Evolutionary conservation across 2,113 vertebrate genomes (phyloP), one percentile per base, ranked within the genome.

Genomic region (Penelope pileata): DNA sequence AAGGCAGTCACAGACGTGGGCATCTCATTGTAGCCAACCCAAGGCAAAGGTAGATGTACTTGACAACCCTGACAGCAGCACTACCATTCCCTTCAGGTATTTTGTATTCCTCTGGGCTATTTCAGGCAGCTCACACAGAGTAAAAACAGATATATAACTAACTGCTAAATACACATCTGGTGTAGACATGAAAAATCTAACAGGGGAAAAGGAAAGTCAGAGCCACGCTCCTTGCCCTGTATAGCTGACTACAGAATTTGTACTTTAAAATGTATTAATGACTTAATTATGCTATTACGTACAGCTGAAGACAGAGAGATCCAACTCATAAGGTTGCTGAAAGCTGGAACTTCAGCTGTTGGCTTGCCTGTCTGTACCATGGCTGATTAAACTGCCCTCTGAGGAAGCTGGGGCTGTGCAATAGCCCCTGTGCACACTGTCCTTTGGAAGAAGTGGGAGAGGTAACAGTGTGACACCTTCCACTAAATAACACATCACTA

Each of bases 401-500:
- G 53, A 47, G 73, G 77, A 19, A 38, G 32, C 79, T 30, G 0
- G 19, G 54, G 16, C 51, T 64, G n/a, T 62, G 36, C 11, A 62
- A 24, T 2, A 12, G 6, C 38, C 36, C 3, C 0, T 0, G 54
- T 56, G 51, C 82, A 79, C 15, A 22, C 23, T 36, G 72, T 19
- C 51, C 62, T 78, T 16, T 3, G 30, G 45, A 32, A 53, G 58
- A 60, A 56, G 75, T 0, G 5, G 5, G 40, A 62, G 51, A 59
- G 7, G 1, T 3, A 10, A 19, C 17, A 47, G 43, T 4, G 7
- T 5, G 27, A 32, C 73, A 40, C 6, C 38, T 50, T 48, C 38
- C 63, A 29, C 38, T 59, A 34, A 6, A 10, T 14, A 66, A 11
- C 24, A 3, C 11, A 18, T 48, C 10, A n/a, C 5, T 29, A 47